phyloP scores from a whole-genome alignment of 1,140 invertebrate species.

The Adelges cooleyi region DNA sequence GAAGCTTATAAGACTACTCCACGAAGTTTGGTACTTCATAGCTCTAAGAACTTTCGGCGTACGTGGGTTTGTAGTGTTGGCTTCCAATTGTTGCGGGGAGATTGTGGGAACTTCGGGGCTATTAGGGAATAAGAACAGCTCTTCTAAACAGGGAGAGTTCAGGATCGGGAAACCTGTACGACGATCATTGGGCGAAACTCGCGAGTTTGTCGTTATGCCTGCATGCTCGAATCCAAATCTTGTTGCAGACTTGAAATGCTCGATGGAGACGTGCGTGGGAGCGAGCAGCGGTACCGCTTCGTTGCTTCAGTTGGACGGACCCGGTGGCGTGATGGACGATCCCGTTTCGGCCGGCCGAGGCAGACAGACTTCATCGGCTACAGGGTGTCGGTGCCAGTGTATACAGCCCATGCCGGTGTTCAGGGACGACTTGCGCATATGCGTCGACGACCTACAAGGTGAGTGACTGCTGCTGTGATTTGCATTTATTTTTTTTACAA shows the following conservation, averaged over 20 bases:
- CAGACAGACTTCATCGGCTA: background rate
- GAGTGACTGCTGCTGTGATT: conserved; percentile 28
- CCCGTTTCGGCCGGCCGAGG: background rate
- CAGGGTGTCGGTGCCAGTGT: conserved; percentile 42
- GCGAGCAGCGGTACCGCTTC: conserved; percentile 44
- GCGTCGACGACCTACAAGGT: conserved; percentile 45
- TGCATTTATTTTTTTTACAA: background rate
- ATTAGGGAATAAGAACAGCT: too few relatives aligned
- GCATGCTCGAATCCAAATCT: background rate
- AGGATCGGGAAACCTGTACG: background rate
- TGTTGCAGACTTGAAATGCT: conserved; percentile 32
- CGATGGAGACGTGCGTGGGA: conserved; percentile 43
- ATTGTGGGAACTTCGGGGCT: background rate
- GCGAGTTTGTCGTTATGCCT: background rate
- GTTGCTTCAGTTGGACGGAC: background rate
- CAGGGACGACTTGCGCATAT: conserved; percentile 43
- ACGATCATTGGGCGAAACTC: background rate
- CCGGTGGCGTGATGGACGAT: background rate
- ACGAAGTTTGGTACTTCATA: too few relatives aligned
- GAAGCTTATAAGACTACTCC: too few relatives aligned
- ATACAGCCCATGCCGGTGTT: conserved; percentile 41
- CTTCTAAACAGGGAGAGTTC: too few relatives aligned
- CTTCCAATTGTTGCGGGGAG: background rate
- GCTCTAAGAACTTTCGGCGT: too few relatives aligned
- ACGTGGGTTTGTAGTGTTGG: background rate